phyloP scores from a whole-genome alignment of 1,140 invertebrate genomes.

The Agrypnia vestita region DNA sequence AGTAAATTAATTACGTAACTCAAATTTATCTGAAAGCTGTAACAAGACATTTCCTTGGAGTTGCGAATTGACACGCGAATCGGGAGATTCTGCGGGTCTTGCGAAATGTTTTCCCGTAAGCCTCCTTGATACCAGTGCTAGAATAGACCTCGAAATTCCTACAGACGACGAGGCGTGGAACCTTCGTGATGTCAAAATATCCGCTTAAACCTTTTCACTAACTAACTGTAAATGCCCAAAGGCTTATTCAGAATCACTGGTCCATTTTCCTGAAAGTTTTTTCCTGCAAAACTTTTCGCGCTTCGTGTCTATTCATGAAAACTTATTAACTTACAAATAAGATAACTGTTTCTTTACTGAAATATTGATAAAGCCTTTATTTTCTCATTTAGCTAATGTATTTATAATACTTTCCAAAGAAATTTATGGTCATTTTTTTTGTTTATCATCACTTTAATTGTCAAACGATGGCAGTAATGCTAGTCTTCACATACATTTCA shows the following conservation, averaged over 20 bases:
- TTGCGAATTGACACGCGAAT: slow-evolving; percentile 42
- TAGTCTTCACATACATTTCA: too few species aligned
- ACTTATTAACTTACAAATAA: too few species aligned
- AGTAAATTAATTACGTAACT: slow-evolving; percentile 6
- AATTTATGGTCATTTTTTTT: too few species aligned
- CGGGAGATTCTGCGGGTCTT: slow-evolving; percentile 38
- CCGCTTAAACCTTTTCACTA: slow-evolving; percentile 44
- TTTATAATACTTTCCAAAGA: too few species aligned
- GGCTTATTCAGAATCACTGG: slow-evolving; percentile 30
- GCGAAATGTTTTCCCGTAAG: slow-evolving; percentile 43
- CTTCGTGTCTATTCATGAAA: too few species aligned
- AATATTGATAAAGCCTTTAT: too few species aligned
- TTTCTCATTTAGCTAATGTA: too few species aligned
- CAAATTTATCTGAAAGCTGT: not conserved
- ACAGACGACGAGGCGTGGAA: not conserved
- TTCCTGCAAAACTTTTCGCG: not conserved
- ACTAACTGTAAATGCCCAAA: slow-evolving; percentile 49
- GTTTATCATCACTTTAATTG: too few species aligned
- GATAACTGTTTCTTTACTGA: too few species aligned
- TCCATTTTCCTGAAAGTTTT: slow-evolving; percentile 1
- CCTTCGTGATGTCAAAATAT: not conserved
- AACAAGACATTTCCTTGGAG: slow-evolving; percentile 5
- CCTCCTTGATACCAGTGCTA: slow-evolving; percentile 46
- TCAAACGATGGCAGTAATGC: too few species aligned
- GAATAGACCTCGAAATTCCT: not conserved